These are phyloP conservation scores for Cheilosia vulpina DNA, from an alignment of 2,888 invertebrate genomes.

Conservation along the genomic window DNA sequence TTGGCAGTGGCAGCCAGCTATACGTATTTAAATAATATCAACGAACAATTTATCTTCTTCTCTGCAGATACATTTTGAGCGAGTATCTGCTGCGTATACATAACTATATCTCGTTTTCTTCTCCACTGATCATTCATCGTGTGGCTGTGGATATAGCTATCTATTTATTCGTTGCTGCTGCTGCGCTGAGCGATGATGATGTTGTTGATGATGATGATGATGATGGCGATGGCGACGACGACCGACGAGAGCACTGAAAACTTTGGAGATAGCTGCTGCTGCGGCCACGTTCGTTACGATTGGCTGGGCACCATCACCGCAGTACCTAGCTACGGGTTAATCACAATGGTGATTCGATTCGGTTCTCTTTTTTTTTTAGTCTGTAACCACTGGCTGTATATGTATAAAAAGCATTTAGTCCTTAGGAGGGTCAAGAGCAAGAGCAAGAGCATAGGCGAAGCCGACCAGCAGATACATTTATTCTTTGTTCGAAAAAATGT, in stretches of 20 bases:
- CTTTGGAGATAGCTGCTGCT: conserved; percentile 54
- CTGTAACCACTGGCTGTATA: conserved; percentile 2
- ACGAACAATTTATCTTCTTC: conserved; percentile 66
- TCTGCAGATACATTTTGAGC: conserved; percentile 65
- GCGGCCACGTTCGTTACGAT: conserved; percentile 70
- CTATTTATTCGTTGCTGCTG: conserved; percentile 18
- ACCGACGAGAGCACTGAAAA: conserved; percentile 32
- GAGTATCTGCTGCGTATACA: conserved; percentile 64
- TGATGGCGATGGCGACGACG: conserved; percentile 25
- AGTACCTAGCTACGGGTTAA: conserved; percentile 67
- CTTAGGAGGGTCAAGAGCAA: conserved; percentile 62
- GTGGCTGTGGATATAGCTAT: conserved; percentile 45
- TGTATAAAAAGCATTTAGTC: conserved; percentile 51
- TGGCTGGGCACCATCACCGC: conserved; percentile 69
- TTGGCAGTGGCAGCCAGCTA: conserved; percentile 5
- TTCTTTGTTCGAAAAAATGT: conserved; percentile 25
- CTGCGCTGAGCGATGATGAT: conserved; percentile 15
- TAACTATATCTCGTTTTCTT: conserved; percentile 74
- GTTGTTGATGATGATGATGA: conserved; percentile 44
- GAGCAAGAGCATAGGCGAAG: conserved; percentile 1
- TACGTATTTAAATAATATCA: conserved; percentile 69
- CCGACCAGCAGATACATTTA: conserved; percentile 7
- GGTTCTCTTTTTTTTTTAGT: conserved; percentile 17
- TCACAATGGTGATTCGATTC: conserved; percentile 68
- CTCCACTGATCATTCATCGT: conserved; percentile 74